phyloP scores from a whole-genome alignment of 1,140 invertebrate species.

The Aphaenogaster ashmeadi region DNA sequence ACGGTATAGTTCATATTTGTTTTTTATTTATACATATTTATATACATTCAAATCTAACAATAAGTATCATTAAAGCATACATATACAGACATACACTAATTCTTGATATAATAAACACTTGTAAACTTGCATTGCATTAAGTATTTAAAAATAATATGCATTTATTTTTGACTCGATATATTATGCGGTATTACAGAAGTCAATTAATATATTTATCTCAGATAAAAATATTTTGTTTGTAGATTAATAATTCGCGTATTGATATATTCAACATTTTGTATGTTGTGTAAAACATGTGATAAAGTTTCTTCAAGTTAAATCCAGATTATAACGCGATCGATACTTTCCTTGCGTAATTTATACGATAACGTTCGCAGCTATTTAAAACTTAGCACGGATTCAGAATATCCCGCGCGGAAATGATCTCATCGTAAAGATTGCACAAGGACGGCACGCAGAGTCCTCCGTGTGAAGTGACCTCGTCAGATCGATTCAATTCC shows the following conservation, averaged over 20 bases:
- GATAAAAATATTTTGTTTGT: slow-evolving; percentile 14
- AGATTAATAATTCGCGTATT: background rate
- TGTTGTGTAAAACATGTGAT: background rate
- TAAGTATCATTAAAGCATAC: background rate
- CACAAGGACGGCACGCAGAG: slow-evolving; percentile 58
- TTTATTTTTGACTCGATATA: background rate
- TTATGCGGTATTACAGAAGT: background rate
- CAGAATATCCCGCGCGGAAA: slow-evolving; percentile 49
- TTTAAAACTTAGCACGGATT: slow-evolving; percentile 50
- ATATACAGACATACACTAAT: background rate
- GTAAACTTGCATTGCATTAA: background rate
- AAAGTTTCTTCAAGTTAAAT: slow-evolving; percentile 17
- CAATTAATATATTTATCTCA: background rate
- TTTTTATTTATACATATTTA: background rate
- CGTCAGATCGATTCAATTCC: slow-evolving; percentile 74
- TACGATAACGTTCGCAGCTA: slow-evolving; percentile 31
- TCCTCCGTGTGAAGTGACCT: slow-evolving; percentile 68
- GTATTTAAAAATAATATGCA: background rate
- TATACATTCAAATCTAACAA: background rate
- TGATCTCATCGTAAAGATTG: slow-evolving; percentile 60
- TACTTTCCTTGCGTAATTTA: slow-evolving; percentile 28
- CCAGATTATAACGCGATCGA: slow-evolving; percentile 20
- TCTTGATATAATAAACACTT: background rate
- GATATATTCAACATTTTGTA: background rate
- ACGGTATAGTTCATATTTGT: background rate